phyloP scores from a whole-genome alignment of 2,797 vertebrate genomes.

The Danio kyathit region DNA sequence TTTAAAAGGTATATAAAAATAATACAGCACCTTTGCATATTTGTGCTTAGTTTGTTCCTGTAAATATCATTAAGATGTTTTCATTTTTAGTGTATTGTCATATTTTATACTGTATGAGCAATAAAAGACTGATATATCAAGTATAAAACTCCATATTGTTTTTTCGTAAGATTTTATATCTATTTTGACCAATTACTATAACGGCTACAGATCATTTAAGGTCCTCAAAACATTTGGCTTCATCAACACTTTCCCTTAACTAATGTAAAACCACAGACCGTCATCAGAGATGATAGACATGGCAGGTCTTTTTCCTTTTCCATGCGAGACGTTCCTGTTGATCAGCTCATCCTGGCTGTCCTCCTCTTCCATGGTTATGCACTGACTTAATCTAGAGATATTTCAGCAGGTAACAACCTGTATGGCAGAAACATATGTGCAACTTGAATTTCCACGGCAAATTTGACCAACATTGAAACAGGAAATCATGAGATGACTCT shows the following conservation, averaged over 20 bases:
- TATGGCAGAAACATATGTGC: not conserved
- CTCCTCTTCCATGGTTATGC: conserved; percentile 91
- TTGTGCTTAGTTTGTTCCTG: too few species aligned
- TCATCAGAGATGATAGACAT: conserved; percentile 71
- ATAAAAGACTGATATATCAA: too few species aligned
- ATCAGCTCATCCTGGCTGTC: conserved; percentile 92
- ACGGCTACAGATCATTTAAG: not conserved
- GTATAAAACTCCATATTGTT: too few species aligned
- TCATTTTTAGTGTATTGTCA: too few species aligned
- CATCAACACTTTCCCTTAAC: conserved; percentile 16
- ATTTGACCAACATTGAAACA: not conserved
- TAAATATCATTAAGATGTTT: too few species aligned
- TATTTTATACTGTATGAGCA: too few species aligned
- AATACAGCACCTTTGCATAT: too few species aligned
- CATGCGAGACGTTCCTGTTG: conserved; percentile 77
- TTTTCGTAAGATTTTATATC: too few species aligned
- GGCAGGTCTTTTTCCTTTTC: conserved; percentile 77
- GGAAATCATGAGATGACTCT: too few species aligned
- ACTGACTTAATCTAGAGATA: conserved; percentile 69
- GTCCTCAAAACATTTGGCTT: not conserved
- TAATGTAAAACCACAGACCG: conserved; percentile 74
- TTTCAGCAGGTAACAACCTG: conserved; percentile 9
- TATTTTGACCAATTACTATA: too few species aligned
- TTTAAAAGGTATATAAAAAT: too few species aligned
- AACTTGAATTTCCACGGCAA: not conserved